Evolutionary conservation across 2,888 invertebrate species (phyloP), one percentile per base, ranked within the genome.

Genomic region (Synergus umbraculus): DNA sequence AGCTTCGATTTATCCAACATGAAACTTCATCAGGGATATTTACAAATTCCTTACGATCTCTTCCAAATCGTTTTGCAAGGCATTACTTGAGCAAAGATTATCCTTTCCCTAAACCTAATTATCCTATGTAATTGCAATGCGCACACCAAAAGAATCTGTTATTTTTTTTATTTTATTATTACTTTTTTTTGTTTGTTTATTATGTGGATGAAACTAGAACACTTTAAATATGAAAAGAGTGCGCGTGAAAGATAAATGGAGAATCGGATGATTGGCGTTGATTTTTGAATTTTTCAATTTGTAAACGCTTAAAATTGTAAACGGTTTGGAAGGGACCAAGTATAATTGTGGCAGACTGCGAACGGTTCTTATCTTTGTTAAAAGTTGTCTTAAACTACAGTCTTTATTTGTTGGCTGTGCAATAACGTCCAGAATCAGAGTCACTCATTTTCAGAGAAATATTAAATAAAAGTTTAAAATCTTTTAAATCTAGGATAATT

Each of bases 371-470:
- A 87, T 89, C 87, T 89, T 88, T 88, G 89, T 90, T 90, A 88
- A 90, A 89, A 90, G 88, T 89, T 89, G 89, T 88, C 89, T 91
- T 89, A 90, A 90, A 89, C 91, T 91, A 90, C 89, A 90, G 89
- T 89, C 89, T 89, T 88, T 88, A 87, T 90, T 87, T 87, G 89
- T 88, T 85, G 86, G 83, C 82, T 83, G 82, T 81, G 81, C 84
- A 76, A 76, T 80, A 64, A 78, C 80, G 73, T 54, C 73, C 73
- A 73, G 73, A 73, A 73, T 73, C 73, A 37, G 15, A 18, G 13
- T n/a, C 9, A n/a, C n/a, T 54, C 4, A 54, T 54, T 73, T 67
- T 67, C 18, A 46, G 46, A 22, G 22, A 22, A 63, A 13, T 22
- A 18, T 22, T 1, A 13, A 4, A 63, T 63, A 22, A 3, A 0